phyloP scores from a whole-genome alignment of 2,113 vertebrate genomes.

The Synchiropus splendidus region DNA sequence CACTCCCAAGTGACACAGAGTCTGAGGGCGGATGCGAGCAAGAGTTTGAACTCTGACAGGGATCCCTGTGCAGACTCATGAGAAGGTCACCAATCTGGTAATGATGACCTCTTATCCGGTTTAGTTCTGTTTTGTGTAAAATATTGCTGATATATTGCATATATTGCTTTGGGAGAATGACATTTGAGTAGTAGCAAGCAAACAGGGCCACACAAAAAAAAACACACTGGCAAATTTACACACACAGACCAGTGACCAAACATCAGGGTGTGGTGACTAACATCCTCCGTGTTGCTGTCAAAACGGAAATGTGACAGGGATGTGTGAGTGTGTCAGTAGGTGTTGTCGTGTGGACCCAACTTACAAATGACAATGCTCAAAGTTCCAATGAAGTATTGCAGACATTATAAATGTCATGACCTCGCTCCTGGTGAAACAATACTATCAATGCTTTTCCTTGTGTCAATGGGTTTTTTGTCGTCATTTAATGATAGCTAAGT shows the following conservation, averaged over 20 bases:
- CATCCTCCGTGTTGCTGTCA: conserved; percentile 20
- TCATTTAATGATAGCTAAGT: too few relatives aligned
- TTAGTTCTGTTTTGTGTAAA: conserved; percentile 18
- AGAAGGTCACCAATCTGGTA: conserved; percentile 33
- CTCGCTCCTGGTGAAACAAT: too few relatives aligned
- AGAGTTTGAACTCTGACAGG: conserved; percentile 10
- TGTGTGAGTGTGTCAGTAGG: conserved; percentile 1
- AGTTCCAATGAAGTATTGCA: too few relatives aligned
- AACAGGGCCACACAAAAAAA: conserved; percentile 44
- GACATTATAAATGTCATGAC: too few relatives aligned
- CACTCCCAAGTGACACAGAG: too few relatives aligned
- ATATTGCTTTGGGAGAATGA: conserved; percentile 17
- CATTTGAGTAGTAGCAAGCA: conserved; percentile 6
- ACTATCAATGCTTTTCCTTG: too few relatives aligned
- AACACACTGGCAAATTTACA: conserved; percentile 3
- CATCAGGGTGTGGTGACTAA: conserved; percentile 28
- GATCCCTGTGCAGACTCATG: conserved; percentile 13
- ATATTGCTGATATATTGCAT: conserved; percentile 13
- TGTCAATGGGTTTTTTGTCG: too few relatives aligned
- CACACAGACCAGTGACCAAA: conserved; percentile 1
- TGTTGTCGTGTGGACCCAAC: too few relatives aligned
- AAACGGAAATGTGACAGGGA: conserved; percentile 23
- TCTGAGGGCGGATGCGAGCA: too few relatives aligned
- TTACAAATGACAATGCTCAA: too few relatives aligned
- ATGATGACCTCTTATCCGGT: conserved; percentile 2